These are phyloP conservation scores for Bradysia coprophila DNA, from an alignment of 1,140 invertebrate species.

Conservation along the genomic window DNA sequence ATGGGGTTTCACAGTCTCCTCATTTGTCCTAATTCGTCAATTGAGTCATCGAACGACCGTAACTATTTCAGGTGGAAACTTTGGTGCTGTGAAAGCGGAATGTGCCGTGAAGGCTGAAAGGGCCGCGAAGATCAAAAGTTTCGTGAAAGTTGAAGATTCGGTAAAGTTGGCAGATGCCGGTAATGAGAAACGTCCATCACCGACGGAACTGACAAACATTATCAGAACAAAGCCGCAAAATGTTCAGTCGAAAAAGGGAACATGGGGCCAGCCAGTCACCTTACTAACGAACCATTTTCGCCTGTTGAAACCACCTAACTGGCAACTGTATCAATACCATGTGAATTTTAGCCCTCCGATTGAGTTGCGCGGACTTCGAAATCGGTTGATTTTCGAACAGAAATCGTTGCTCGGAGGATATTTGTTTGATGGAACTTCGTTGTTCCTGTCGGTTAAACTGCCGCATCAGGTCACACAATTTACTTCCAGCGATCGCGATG, in stretches of 20 bases:
- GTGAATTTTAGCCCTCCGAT: slow-evolving; percentile 54
- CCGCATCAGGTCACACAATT: slow-evolving; percentile 14
- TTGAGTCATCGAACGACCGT: too few relatives aligned
- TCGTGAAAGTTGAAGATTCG: too few relatives aligned
- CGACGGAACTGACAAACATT: background rate
- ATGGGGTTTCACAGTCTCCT: too few relatives aligned
- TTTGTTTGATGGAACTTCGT: slow-evolving; percentile 29
- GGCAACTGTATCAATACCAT: slow-evolving; percentile 63
- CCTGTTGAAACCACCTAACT: slow-evolving; percentile 42
- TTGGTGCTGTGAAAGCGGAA: too few relatives aligned
- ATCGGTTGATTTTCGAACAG: slow-evolving; percentile 13
- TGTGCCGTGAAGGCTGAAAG: too few relatives aligned
- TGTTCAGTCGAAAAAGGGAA: background rate
- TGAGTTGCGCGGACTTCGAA: slow-evolving; percentile 13
- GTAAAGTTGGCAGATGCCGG: too few relatives aligned
- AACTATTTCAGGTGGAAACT: too few relatives aligned
- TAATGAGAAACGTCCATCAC: too few relatives aligned
- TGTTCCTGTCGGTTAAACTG: slow-evolving; percentile 20
- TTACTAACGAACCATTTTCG: slow-evolving; percentile 51
- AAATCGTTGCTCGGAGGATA: slow-evolving; percentile 19
- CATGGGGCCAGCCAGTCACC: background rate
- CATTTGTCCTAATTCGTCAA: too few relatives aligned
- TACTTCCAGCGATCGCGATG: slow-evolving; percentile 12
- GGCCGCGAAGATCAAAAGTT: too few relatives aligned
- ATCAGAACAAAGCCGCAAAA: background rate